Evolutionary conservation across 2,888 invertebrate genomes (phyloP).

Genomic region (Lumbricus terrestris): DNA sequence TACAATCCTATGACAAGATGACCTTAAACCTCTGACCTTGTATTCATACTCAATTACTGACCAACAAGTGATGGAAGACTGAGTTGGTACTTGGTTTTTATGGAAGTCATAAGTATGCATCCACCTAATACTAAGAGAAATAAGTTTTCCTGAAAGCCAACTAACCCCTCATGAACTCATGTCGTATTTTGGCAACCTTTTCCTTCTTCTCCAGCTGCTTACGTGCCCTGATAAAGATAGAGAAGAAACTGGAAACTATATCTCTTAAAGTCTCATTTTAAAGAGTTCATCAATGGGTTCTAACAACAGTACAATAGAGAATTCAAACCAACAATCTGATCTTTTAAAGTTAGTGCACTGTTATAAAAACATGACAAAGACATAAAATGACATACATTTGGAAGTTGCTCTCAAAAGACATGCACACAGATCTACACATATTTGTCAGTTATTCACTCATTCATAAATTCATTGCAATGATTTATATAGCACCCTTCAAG

Average conservation of each 20-base stretch:
- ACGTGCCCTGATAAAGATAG: conserved; percentile 45
- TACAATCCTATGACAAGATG: too few relatives aligned
- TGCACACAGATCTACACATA: neutral
- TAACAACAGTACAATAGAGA: neutral
- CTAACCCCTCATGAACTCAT: conserved; percentile 58
- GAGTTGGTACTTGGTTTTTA: too few relatives aligned
- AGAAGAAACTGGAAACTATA: neutral
- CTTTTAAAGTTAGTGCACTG: neutral
- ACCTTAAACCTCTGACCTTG: too few relatives aligned
- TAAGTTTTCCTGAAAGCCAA: neutral
- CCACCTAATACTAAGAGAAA: neutral
- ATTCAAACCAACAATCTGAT: neutral
- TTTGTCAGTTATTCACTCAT: too few relatives aligned
- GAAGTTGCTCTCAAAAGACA: neutral
- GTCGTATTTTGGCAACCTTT: conserved; percentile 53
- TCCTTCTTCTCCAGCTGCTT: conserved; percentile 57
- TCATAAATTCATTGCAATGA: too few relatives aligned
- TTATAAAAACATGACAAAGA: neutral
- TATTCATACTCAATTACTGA: too few relatives aligned
- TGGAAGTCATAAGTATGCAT: neutral
- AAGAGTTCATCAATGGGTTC: neutral
- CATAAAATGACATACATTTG: neutral
- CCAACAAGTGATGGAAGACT: too few relatives aligned
- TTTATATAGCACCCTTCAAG: too few relatives aligned
- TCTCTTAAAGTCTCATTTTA: neutral